Conservation (phyloP, 2,888 invertebrate species). For the Opisthograptis luteolata region DNA sequence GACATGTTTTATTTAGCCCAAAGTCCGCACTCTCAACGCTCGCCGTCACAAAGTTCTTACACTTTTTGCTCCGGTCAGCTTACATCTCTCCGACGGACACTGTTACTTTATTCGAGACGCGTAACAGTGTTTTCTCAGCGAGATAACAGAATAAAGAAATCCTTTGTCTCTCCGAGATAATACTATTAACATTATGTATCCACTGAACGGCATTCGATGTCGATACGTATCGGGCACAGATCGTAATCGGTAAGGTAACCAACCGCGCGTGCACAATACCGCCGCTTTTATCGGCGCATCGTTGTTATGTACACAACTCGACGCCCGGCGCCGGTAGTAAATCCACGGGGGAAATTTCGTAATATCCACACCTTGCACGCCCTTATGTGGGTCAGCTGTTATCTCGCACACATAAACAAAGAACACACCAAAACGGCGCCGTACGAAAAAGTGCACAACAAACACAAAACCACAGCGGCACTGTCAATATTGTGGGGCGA, state of each 20-base stretch:
- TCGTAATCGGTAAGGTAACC: slow-evolving; percentile 55
- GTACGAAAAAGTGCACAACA: slow-evolving; percentile 46
- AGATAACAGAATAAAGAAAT: slow-evolving; percentile 63
- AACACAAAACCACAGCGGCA: slow-evolving; percentile 74
- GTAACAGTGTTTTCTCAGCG: slow-evolving; percentile 48
- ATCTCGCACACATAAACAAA: slow-evolving; percentile 51
- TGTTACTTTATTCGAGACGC: slow-evolving; percentile 42
- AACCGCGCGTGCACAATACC: slow-evolving; percentile 50
- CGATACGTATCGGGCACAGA: slow-evolving; percentile 49
- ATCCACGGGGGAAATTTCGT: slow-evolving; percentile 56
- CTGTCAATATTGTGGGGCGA: slow-evolving; percentile 45
- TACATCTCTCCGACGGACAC: slow-evolving; percentile 36
- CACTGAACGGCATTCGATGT: slow-evolving; percentile 45
- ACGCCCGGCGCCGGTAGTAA: slow-evolving; percentile 37
- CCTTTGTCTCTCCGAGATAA: slow-evolving; percentile 51
- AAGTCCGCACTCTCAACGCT: slow-evolving; percentile 34
- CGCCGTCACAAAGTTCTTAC: slow-evolving; percentile 36
- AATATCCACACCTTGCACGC: slow-evolving; percentile 46
- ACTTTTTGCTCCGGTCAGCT: slow-evolving; percentile 46
- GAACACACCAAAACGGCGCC: slow-evolving; percentile 32
- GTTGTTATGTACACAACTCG: slow-evolving; percentile 44
- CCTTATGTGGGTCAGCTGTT: slow-evolving; percentile 65
- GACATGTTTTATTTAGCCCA: slow-evolving; percentile 49
- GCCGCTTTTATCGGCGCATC: slow-evolving; percentile 46
- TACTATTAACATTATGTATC: slow-evolving; percentile 44